phyloP scores from a whole-genome alignment of 2,888 invertebrate species.

The Junonia oenone region DNA sequence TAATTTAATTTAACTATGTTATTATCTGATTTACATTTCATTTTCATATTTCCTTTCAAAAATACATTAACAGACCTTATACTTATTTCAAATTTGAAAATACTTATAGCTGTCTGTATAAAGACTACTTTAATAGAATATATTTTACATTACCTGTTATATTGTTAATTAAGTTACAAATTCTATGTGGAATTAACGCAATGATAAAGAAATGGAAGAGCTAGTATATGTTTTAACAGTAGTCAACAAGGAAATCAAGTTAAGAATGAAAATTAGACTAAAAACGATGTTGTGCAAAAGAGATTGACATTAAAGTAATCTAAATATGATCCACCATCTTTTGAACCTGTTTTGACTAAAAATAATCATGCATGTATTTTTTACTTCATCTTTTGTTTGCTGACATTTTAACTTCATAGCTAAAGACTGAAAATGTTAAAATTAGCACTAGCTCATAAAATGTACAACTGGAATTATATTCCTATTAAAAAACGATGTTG shows the following conservation, averaged over 20 bases:
- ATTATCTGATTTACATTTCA: conserved; percentile 12
- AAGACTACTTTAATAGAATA: not conserved
- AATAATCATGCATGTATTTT: too few relatives aligned
- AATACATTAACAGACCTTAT: not conserved
- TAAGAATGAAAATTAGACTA: not conserved
- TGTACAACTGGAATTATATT: not conserved
- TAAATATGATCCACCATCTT: too few relatives aligned
- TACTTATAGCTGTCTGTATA: conserved; percentile 7
- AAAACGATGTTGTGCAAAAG: too few relatives aligned
- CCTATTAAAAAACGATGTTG: conserved; percentile 5
- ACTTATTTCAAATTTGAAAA: conserved; percentile 2
- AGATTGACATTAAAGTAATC: too few relatives aligned
- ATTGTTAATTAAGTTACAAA: not conserved
- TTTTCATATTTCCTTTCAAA: not conserved
- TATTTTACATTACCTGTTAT: not conserved
- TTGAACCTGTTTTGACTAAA: too few relatives aligned
- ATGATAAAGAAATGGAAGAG: not conserved
- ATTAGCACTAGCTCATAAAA: not conserved
- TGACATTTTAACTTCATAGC: not conserved
- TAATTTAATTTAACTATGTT: too few relatives aligned
- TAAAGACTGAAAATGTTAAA: not conserved
- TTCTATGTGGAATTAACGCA: not conserved
- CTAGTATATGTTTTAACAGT: not conserved
- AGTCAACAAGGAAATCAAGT: not conserved
- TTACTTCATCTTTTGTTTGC: too few relatives aligned